Percentiles rank a stretch among this genome's conserved stretches.
These are phyloP conservation scores for Leptoteleia sp. DNA, from an alignment of 1,140 invertebrate genomes.

Conservation along the genomic window DNA sequence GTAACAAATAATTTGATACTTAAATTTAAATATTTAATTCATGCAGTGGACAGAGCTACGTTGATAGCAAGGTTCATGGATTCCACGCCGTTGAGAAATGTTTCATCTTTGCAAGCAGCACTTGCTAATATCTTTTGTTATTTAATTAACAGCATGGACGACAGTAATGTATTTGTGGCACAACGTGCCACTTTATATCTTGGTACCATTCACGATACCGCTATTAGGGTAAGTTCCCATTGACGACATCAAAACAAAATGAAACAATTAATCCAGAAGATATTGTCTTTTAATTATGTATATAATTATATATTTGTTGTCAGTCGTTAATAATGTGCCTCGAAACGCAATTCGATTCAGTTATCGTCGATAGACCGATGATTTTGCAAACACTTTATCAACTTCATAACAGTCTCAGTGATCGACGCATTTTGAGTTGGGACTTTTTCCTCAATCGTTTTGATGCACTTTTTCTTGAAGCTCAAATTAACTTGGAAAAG, in stretches of 20 bases:
- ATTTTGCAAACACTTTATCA: constrained; percentile 98
- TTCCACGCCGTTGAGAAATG: constrained; percentile 90
- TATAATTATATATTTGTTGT: constrained; percentile 68
- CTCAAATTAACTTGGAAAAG: constrained; percentile 94
- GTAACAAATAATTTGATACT: constrained; percentile 11
- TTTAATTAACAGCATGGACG: constrained; percentile 97
- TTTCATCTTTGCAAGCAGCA: constrained; percentile 93
- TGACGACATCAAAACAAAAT: background rate
- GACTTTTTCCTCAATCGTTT: constrained; percentile 99
- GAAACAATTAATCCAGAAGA: background rate
- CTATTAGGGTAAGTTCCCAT: constrained; percentile 84
- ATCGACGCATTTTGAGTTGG: constrained; percentile 95
- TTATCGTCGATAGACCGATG: constrained; percentile 97
- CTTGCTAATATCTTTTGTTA: constrained; percentile 98
- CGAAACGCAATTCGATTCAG: constrained; percentile 95
- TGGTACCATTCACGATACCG: constrained; percentile 95
- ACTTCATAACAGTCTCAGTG: constrained; percentile 94
- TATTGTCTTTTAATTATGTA: background rate
- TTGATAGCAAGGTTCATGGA: constrained; percentile 96
- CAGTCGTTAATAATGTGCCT: constrained; percentile 92
- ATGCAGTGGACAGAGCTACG: constrained; percentile 93
- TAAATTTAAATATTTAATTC: constrained; percentile 22
- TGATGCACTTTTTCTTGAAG: constrained; percentile 97
- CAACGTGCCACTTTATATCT: constrained; percentile 96
- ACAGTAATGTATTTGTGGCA: constrained; percentile 96